A percentile compares a stretch with the other conserved stretches of the same genome.
Conservation (phyloP, 2,113 vertebrate species). For the Ciconia boyciana region DNA sequence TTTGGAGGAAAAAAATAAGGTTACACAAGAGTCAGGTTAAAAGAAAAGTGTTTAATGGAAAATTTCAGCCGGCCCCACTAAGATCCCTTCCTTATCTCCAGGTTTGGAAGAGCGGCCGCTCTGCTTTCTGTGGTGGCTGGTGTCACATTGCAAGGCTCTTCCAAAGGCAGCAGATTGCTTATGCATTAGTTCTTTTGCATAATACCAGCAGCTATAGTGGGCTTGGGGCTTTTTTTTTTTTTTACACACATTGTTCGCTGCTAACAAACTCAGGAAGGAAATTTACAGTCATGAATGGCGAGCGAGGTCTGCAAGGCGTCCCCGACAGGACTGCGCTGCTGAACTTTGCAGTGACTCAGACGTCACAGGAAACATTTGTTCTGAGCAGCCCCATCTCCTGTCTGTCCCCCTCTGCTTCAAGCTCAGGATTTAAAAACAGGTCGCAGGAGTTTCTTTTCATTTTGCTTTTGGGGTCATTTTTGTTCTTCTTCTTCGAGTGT, state of each 20-base stretch:
- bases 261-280: conserved; percentile 68
- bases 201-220: not conserved
- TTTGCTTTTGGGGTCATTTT: not conserved
- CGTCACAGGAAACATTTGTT: not conserved
- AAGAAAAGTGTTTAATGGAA: not conserved
- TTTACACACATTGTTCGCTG: conserved; percentile 7
- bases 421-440: not conserved
- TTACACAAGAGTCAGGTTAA: not conserved
- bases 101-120: not conserved
- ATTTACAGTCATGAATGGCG: conserved; percentile 49
- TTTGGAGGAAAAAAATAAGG: not conserved
- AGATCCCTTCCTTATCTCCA: not conserved
- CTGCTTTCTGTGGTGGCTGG: not conserved
- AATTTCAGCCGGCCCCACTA: not conserved
- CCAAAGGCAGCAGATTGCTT: not conserved
- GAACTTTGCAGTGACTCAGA: conserved; percentile 9
- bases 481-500: not conserved
- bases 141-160: not conserved
- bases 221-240: not conserved
- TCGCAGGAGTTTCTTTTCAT: not conserved
- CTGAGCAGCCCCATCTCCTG: conserved; percentile 48
- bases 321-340: not conserved
- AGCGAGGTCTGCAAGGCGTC: not conserved
- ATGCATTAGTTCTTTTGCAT: conserved; percentile 13
- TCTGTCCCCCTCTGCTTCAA: not conserved